phyloP scores from a whole-genome alignment of 2,888 invertebrate species.

The Drosophila macrothrix region DNA sequence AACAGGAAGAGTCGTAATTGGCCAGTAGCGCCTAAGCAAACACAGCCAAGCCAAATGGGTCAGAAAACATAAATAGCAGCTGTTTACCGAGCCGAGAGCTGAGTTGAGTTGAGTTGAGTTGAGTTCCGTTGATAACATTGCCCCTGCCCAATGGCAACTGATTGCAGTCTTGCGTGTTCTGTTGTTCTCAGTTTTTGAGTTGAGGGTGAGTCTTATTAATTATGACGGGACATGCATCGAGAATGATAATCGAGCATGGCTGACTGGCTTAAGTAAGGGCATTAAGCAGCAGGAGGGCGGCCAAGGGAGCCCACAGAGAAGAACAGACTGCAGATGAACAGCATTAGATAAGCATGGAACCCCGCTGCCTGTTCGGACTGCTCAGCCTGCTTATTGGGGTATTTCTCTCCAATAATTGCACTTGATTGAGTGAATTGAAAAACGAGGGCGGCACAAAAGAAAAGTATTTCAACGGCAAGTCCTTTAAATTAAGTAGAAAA shows the following conservation, averaged over 20 bases:
- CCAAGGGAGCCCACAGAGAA: conserved; percentile 6
- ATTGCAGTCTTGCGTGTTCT: conserved; percentile 68
- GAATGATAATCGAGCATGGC: conserved; percentile 54
- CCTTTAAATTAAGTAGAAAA: conserved; percentile 9
- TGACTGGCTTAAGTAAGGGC: conserved; percentile 14
- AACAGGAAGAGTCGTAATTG: conserved; percentile 74
- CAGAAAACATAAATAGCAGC: conserved; percentile 53
- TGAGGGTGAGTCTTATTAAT: conserved; percentile 71
- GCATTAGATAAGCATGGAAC: conserved; percentile 40
- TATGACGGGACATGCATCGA: conserved; percentile 73
- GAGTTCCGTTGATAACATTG: conserved; percentile 38
- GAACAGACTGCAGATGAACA: conserved; percentile 17
- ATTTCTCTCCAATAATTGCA: conserved; percentile 49
- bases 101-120: conserved; percentile 5
- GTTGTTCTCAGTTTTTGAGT: conserved; percentile 5
- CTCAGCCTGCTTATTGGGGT: conserved; percentile 1
- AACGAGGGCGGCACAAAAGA: conserved; percentile 7
- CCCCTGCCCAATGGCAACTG: conserved; percentile 48
- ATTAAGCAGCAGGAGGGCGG: conserved; percentile 27
- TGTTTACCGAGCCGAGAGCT: conserved; percentile 39
- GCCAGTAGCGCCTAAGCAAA: conserved; percentile 59
- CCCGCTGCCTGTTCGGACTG: conserved; percentile 19
- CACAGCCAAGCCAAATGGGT: conserved; percentile 40
- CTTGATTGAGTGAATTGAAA: conserved; percentile 56
- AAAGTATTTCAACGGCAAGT: conserved; percentile 15